A percentile compares a stretch with the other conserved stretches of the same genome.
These are phyloP conservation scores for Macroramphosus scolopax DNA, from an alignment of 2,797 vertebrate species.

Conservation along the genomic window DNA sequence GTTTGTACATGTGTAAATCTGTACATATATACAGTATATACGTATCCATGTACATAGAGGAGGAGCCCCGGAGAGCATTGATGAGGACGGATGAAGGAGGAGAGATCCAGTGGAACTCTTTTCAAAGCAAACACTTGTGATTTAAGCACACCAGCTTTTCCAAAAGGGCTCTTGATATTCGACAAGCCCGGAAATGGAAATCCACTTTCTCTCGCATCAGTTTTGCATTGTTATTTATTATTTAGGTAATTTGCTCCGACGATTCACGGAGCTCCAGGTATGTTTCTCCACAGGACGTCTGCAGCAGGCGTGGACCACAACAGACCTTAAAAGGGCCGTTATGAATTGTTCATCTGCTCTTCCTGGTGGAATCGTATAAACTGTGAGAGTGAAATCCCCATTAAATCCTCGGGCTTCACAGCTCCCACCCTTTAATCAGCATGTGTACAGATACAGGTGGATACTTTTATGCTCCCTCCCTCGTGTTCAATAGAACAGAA, in stretches of 20 bases:
- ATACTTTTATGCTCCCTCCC: conserved; percentile 13
- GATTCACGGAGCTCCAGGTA: too few relatives aligned
- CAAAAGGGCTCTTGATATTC: background rate
- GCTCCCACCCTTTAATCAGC: conserved; percentile 8
- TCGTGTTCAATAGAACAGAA: conserved; percentile 19
- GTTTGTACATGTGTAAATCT: background rate
- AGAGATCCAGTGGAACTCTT: background rate
- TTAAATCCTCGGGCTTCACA: conserved; percentile 18
- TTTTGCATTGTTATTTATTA: background rate
- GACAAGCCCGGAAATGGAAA: background rate
- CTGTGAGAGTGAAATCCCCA: conserved; percentile 12
- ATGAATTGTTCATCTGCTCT: conserved; percentile 12
- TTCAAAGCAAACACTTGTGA: background rate
- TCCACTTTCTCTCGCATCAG: background rate
- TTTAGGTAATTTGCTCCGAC: background rate
- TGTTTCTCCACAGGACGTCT: conserved; percentile 10
- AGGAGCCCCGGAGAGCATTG: too few relatives aligned
- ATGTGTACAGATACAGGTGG: conserved; percentile 25
- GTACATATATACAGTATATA: too few relatives aligned
- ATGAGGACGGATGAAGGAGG: background rate
- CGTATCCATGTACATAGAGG: too few relatives aligned
- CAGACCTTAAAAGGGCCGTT: conserved; percentile 5
- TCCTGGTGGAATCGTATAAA: conserved; percentile 7
- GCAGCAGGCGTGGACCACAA: conserved; percentile 5
- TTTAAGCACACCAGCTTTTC: too few relatives aligned